These are phyloP conservation scores for Gari tellinella DNA, from an alignment of 2,888 invertebrate species.

Conservation along the genomic window DNA sequence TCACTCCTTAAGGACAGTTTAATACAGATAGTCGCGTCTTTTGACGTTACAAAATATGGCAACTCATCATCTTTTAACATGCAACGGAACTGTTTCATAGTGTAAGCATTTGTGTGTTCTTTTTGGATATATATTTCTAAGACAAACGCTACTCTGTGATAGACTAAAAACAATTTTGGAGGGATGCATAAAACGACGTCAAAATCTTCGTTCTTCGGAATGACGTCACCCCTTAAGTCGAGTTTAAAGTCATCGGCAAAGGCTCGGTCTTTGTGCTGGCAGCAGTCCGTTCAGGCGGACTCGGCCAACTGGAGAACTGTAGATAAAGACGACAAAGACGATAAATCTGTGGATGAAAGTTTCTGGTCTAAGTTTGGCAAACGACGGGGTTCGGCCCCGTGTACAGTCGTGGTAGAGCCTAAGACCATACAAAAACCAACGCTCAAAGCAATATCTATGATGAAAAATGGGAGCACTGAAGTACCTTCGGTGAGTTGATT, in stretches of 20 bases:
- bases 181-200: conserved; percentile 33
- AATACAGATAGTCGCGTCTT: no score
- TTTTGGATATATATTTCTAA: no score
- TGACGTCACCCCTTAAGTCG: conserved; percentile 31
- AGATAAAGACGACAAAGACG: conserved; percentile 6
- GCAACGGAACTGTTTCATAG: no score
- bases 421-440: conserved; percentile 23
- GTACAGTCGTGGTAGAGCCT: conserved; percentile 27
- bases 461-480: conserved; percentile 40
- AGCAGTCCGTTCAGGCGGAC: conserved; percentile 42
- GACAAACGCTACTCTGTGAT: no score
- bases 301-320: conserved; percentile 35
- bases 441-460: conserved; percentile 38
- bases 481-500: conserved; percentile 48
- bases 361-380: conserved; percentile 1
- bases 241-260: conserved; percentile 33
- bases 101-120: no score
- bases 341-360: conserved; percentile 12
- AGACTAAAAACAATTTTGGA: no score
- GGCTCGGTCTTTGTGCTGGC: conserved; percentile 35
- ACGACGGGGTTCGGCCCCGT: conserved; percentile 39
- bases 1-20: no score
- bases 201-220: conserved; percentile 25
- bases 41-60: no score
- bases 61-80: no score